phyloP scores from a whole-genome alignment of 2,888 invertebrate species.

The Diaperis boleti region DNA sequence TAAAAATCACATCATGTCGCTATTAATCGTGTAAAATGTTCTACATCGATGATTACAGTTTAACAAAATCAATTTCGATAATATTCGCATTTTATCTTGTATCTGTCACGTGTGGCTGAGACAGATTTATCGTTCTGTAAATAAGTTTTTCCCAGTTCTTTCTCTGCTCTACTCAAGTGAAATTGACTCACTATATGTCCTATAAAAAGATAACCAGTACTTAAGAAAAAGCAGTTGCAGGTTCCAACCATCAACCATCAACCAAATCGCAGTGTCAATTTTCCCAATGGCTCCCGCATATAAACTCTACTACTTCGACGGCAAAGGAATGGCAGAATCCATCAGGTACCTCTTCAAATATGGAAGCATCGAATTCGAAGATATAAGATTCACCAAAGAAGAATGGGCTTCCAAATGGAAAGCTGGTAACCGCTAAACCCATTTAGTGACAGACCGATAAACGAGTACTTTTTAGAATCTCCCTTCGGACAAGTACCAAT shows the following conservation, averaged over 20 bases:
- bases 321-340: constrained; percentile 72
- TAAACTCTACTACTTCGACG: constrained; percentile 74
- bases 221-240: neutral
- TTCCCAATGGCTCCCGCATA: constrained; percentile 65
- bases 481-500: constrained; percentile 76
- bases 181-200: no score
- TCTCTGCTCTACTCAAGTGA: no score
- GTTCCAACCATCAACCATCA: neutral
- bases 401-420: constrained; percentile 32
- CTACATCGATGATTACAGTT: no score
- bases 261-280: neutral
- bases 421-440: neutral
- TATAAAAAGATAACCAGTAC: no score
- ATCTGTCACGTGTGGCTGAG: no score
- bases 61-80: no score
- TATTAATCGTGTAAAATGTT: no score
- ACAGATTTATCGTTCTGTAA: no score
- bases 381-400: constrained; percentile 67
- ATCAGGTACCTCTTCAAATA: constrained; percentile 72
- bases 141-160: no score
- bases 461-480: constrained; percentile 61
- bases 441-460: neutral
- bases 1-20: no score
- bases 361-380: constrained; percentile 73
- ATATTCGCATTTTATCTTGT: no score